These are phyloP conservation scores for Macrosoma leucophasiata DNA, from an alignment of 2,888 invertebrate species.

Conservation along the genomic window DNA sequence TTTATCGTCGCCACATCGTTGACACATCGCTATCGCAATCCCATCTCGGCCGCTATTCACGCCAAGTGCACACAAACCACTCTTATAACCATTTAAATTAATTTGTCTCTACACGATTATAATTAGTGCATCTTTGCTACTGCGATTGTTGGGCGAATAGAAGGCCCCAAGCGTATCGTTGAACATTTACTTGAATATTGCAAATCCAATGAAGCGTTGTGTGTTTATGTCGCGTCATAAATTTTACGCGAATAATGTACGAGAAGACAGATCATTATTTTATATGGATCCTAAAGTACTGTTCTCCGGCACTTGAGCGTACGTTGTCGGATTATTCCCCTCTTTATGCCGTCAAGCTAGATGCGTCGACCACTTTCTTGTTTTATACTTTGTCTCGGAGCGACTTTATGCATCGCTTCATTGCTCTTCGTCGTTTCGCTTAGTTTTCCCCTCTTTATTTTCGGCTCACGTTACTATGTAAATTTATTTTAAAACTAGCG, in stretches of 20 bases:
- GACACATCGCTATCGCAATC: conserved; percentile 42
- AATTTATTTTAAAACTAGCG: conserved; percentile 39
- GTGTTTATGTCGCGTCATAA: conserved; percentile 38
- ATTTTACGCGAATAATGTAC: conserved; percentile 41
- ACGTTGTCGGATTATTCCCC: conserved; percentile 62
- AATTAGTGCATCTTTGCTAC: conserved; percentile 7
- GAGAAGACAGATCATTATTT: conserved; percentile 59
- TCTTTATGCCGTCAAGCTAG: conserved; percentile 57
- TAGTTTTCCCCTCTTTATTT: conserved; percentile 67
- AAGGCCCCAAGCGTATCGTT: too few relatives aligned
- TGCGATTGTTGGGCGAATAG: conserved; percentile 7
- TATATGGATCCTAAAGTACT: conserved; percentile 57
- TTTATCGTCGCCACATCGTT: too few relatives aligned
- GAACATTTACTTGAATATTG: conserved; percentile 7
- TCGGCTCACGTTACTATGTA: conserved; percentile 68
- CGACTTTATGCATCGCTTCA: conserved; percentile 70
- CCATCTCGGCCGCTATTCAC: conserved; percentile 50
- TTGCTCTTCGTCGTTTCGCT: conserved; percentile 70
- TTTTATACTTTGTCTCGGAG: conserved; percentile 69
- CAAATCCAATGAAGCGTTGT: conserved; percentile 22
- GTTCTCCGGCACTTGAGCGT: conserved; percentile 52
- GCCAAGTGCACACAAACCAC: conserved; percentile 32
- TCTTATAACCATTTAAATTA: conserved; percentile 45
- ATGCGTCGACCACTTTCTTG: conserved; percentile 73
- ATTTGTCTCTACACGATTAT: conserved; percentile 33